phyloP scores from a whole-genome alignment of 2,113 vertebrate genomes.

The Anolis sagrei region DNA sequence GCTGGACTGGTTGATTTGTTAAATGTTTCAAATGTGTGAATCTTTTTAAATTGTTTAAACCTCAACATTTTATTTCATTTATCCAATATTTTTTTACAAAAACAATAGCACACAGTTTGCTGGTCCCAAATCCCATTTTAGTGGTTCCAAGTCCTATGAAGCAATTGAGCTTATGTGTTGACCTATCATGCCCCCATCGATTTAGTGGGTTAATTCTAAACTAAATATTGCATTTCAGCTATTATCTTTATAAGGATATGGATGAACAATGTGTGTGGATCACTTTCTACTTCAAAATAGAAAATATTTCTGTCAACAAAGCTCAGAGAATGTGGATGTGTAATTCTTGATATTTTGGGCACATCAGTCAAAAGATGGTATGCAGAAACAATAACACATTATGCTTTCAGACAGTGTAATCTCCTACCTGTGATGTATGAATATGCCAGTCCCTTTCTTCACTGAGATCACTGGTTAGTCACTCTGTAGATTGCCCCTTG shows the following conservation, averaged over 20 bases:
- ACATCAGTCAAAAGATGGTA: no score
- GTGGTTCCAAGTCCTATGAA: no score
- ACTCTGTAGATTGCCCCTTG: neutral
- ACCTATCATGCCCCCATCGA: no score
- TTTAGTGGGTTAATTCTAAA: no score
- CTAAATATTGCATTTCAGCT: no score
- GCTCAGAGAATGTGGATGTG: neutral
- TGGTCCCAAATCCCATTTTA: no score
- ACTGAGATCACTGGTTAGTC: neutral
- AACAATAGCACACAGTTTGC: no score
- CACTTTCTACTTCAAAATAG: neutral
- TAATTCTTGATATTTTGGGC: neutral
- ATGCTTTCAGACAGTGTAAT: no score
- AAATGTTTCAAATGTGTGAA: neutral
- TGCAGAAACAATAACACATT: no score
- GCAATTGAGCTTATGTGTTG: no score
- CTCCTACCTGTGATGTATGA: neutral
- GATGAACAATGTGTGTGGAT: neutral
- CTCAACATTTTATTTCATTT: neutral
- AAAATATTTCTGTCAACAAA: neutral
- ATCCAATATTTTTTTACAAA: neutral
- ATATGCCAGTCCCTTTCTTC: neutral
- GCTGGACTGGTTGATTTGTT: neutral
- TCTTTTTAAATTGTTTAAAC: neutral
- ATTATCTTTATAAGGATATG: no score